Evolutionary conservation across 2,113 vertebrate species (phyloP), one percentile per base, ranked within the genome.

Genomic region (Daubentonia madagascariensis): DNA sequence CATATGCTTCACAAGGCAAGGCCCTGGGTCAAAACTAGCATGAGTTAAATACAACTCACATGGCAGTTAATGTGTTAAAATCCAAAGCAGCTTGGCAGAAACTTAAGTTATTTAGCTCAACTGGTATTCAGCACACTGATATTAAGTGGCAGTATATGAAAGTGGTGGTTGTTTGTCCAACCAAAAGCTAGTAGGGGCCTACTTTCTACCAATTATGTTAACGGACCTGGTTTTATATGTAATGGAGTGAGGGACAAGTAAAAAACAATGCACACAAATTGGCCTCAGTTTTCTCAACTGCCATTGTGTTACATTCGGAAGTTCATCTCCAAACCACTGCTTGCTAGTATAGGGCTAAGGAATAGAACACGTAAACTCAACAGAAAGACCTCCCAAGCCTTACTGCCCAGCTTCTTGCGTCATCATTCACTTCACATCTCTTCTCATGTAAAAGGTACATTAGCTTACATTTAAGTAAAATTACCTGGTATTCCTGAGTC

Each of bases 211-310:
- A 94, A 81, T 8, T 68, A 16, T 18, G 22, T 57, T 73, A 79
- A 43, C 5, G 25, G 37, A 65, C n/a, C 35, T 79, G 96, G 59
- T 90, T 67, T 91, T 59, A 76, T 25, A 85, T 52, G 67, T 81
- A 87, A 80, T 5, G 7, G 25, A 76, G 45, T 57, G 5, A 91
- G 57, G 65, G 22, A 84, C n/a, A 73, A 89, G 22, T 59, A 40
- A 61, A 45, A 87, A 95, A 91, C 65, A 85, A 81, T 35, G 48
- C 80, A 72, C 4, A 89, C 32, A 89, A 73, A 92, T 16, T 1
- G 3, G 72, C 40, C n/a, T 97, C 80, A 78, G 72, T 97, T 80
- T 93, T 72, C 70, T 88, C 35, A 85, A 40, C 57, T 80, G 37
- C 14, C 12, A 13, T 67, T 65, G 35, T 30, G 14, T 65, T 91